phyloP scores from a whole-genome alignment of 1,140 invertebrate genomes.

The Listronotus oregonensis region DNA sequence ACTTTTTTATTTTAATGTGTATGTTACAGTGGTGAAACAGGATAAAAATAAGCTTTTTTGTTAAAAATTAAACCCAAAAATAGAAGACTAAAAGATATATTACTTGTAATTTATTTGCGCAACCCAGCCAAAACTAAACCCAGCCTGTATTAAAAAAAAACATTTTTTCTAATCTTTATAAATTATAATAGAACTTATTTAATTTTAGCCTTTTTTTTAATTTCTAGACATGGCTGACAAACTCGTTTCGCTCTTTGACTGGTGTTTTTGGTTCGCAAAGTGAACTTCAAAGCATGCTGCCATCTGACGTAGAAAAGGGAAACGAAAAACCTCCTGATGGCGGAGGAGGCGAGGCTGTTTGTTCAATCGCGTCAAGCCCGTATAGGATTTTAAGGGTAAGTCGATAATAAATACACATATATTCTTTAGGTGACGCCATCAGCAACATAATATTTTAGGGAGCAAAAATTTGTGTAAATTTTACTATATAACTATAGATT shows the following conservation, averaged over 20 bases:
- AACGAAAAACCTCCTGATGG: conserved; percentile 48
- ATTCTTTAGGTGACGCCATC: no score
- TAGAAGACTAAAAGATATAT: no score
- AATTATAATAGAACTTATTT: neutral
- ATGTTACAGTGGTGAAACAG: no score
- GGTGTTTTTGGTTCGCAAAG: neutral
- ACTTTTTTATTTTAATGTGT: no score
- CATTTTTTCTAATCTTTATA: neutral
- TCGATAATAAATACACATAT: conserved; percentile 6
- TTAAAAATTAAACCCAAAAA: no score
- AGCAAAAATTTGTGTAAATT: no score
- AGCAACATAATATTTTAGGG: no score
- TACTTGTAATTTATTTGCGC: no score
- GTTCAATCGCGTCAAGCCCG: conserved; percentile 68
- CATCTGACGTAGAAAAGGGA: conserved; percentile 44
- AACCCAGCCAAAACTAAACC: no score
- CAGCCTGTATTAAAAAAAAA: no score
- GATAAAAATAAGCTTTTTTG: no score
- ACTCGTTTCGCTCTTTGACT: neutral
- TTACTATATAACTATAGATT: no score
- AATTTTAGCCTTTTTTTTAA: neutral
- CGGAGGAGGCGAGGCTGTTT: conserved; percentile 56
- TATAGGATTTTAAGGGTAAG: conserved; percentile 70
- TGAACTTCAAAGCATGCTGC: conserved; percentile 60
- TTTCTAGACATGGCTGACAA: conserved; percentile 6